Percentiles rank a stretch among this genome's conserved stretches.
These are phyloP conservation scores for Catonia carolina DNA, from an alignment of 2,888 invertebrate genomes.

Conservation along the genomic window DNA sequence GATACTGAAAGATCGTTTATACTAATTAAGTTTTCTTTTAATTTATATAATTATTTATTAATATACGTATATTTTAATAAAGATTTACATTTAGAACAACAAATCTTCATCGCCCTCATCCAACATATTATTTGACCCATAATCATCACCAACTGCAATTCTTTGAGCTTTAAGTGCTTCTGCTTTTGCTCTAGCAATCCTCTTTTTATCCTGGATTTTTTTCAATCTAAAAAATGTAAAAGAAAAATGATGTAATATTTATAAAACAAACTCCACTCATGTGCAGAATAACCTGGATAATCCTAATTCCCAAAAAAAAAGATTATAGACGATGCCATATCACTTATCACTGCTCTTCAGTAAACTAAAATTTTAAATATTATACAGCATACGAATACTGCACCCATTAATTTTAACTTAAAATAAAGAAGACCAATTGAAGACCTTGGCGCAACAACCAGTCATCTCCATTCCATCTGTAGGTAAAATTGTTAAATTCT, in stretches of 20 bases:
- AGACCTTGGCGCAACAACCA: too few relatives aligned
- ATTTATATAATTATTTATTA: too few relatives aligned
- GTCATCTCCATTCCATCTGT: too few relatives aligned
- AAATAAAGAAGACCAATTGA: too few relatives aligned
- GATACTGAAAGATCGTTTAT: too few relatives aligned
- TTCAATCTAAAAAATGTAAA: conserved; percentile 60
- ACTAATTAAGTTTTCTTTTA: too few relatives aligned
- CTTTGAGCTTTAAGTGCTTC: conserved; percentile 53
- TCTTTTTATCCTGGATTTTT: conserved; percentile 95
- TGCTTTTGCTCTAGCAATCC: conserved; percentile 65
- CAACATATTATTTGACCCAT: conserved; percentile 60
- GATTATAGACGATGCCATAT: not conserved
- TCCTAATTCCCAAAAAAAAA: not conserved
- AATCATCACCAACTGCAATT: conserved; percentile 39
- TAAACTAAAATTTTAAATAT: too few relatives aligned
- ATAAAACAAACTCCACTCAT: not conserved
- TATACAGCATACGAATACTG: too few relatives aligned
- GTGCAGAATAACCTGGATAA: not conserved
- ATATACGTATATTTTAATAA: too few relatives aligned
- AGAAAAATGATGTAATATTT: conserved; percentile 14
- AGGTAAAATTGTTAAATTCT: too few relatives aligned
- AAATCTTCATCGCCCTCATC: conserved; percentile 88
- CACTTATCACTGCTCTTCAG: too few relatives aligned
- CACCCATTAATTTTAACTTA: too few relatives aligned
- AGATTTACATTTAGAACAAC: conserved; percentile 62